Conservation (phyloP, 2,888 invertebrate species). For the Lomographa bimaculata region DNA sequence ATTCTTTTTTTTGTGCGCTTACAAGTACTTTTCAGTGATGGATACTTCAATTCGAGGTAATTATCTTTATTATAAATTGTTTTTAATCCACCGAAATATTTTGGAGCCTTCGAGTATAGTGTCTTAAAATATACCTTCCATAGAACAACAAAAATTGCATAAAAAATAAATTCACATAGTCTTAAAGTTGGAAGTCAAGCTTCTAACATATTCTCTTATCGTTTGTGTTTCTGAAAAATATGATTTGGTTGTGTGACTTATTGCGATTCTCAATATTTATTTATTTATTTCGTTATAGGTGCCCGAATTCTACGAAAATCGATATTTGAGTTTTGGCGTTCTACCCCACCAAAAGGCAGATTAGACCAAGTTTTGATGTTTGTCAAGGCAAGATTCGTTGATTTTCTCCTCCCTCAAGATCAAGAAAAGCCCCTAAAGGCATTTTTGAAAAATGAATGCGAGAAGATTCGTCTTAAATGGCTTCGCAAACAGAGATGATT, state of each 20-base stretch:
- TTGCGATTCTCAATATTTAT: slow-evolving; percentile 9
- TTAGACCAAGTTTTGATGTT: slow-evolving; percentile 18
- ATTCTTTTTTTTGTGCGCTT: not conserved
- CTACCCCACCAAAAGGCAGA: slow-evolving; percentile 15
- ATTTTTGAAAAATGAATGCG: slow-evolving; percentile 14
- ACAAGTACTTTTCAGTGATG: not conserved
- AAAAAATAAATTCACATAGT: slow-evolving; percentile 3
- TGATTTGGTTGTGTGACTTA: slow-evolving; percentile 3
- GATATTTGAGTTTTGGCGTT: slow-evolving; percentile 18
- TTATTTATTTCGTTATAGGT: slow-evolving; percentile 13
- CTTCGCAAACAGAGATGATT: slow-evolving; percentile 13
- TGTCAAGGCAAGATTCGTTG: slow-evolving; percentile 12
- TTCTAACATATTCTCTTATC: slow-evolving; percentile 3
- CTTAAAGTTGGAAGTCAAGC: slow-evolving; percentile 4
- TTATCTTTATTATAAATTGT: not conserved
- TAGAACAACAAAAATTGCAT: slow-evolving; percentile 1
- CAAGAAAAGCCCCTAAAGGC: slow-evolving; percentile 4
- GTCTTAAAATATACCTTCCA: slow-evolving; percentile 5
- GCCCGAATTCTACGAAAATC: slow-evolving; percentile 15
- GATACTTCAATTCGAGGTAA: slow-evolving; percentile 1
- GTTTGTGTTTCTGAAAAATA: slow-evolving; percentile 1
- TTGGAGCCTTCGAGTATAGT: slow-evolving; percentile 1
- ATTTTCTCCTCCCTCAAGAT: slow-evolving; percentile 3
- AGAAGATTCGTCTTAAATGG: slow-evolving; percentile 16
- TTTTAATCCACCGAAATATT: not conserved